Conservation (phyloP, 2,113 vertebrate species). For the Ptilorrhoa leucosticta region DNA sequence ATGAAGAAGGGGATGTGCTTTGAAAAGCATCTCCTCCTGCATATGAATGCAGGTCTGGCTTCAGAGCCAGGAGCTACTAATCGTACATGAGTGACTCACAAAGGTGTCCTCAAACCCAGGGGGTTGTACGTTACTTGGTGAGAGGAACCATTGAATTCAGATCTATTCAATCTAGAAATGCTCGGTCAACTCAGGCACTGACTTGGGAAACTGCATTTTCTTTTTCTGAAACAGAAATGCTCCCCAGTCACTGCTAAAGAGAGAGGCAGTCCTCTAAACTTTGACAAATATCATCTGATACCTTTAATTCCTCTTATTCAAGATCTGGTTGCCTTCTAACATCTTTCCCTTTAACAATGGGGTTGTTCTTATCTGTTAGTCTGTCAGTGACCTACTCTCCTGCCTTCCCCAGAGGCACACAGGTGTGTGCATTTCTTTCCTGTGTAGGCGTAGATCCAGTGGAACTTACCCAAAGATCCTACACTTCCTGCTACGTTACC, state of each 20-base stretch:
- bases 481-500: not conserved
- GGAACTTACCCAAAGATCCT: not conserved
- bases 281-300: not conserved
- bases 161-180: not conserved
- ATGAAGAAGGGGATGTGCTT: not conserved
- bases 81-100: not conserved
- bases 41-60: not conserved
- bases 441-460: not conserved
- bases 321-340: not conserved
- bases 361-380: not conserved
- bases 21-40: not conserved
- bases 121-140: accelerated
- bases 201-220: not conserved
- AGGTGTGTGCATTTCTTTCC: not conserved
- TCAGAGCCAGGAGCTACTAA: not conserved
- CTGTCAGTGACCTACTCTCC: not conserved
- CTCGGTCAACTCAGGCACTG: not conserved
- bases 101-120: not conserved
- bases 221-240: not conserved
- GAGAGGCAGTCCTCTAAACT: not conserved
- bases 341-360: not conserved
- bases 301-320: not conserved
- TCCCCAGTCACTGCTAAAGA: not conserved
- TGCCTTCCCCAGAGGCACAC: not conserved
- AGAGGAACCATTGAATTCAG: not conserved